Evolutionary conservation across 2,888 invertebrate genomes (phyloP).

Genomic region (Thecocarcelia acutangulata): DNA sequence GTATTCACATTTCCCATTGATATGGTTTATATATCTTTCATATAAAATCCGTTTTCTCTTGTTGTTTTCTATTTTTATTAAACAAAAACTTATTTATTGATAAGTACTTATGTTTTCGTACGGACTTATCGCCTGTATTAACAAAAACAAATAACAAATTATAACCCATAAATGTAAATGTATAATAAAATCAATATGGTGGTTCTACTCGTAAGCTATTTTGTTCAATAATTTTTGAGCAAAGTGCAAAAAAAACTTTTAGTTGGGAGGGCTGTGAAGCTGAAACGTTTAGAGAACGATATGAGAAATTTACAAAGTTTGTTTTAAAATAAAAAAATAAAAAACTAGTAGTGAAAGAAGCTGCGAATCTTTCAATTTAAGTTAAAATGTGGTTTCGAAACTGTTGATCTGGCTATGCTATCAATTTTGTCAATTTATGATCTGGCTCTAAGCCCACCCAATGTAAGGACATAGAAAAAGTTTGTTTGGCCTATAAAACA

Average conservation of each 20-base stretch:
- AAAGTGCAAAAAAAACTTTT: background rate
- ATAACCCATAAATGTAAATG: slow-evolving; percentile 1
- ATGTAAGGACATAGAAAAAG: too few species aligned
- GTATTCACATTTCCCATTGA: slow-evolving; percentile 9
- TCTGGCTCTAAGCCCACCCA: too few species aligned
- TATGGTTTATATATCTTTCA: slow-evolving; percentile 19
- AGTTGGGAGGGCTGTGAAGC: background rate
- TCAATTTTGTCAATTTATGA: too few species aligned
- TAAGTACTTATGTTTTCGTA: slow-evolving; percentile 5
- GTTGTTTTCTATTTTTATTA: slow-evolving; percentile 1
- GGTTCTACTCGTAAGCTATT: background rate
- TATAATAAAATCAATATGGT: slow-evolving; percentile 53
- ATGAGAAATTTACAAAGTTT: too few species aligned
- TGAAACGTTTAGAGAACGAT: too few species aligned
- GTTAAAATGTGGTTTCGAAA: too few species aligned
- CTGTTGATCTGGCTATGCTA: too few species aligned
- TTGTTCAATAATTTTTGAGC: slow-evolving; percentile 10
- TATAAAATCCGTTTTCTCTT: background rate
- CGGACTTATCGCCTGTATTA: background rate
- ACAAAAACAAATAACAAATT: slow-evolving; percentile 4
- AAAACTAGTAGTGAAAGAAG: too few species aligned
- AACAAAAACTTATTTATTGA: slow-evolving; percentile 23
- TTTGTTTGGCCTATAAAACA: too few species aligned
- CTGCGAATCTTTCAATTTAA: too few species aligned
- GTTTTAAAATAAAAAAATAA: too few species aligned